These are phyloP conservation scores for Vireo griseus DNA, from an alignment of 2,797 vertebrate genomes.

Conservation along the genomic window DNA sequence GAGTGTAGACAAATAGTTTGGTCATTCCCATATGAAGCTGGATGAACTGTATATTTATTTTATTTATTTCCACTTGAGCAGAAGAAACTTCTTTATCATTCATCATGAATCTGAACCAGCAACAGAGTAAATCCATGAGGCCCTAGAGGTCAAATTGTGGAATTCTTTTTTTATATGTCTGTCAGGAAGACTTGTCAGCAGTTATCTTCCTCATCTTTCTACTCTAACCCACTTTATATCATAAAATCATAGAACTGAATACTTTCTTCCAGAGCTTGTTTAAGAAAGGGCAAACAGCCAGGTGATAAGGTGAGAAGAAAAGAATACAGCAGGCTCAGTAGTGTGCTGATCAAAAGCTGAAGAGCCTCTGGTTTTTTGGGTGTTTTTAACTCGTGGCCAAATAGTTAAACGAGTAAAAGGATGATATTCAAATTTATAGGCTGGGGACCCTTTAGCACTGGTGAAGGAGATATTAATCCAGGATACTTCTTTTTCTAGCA, in stretches of 20 bases:
- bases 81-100: background rate
- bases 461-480: background rate
- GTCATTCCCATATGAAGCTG: background rate
- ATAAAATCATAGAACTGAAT: background rate
- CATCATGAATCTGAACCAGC: background rate
- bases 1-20: background rate
- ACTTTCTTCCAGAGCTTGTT: background rate
- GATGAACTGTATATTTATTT: background rate
- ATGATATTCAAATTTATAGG: background rate
- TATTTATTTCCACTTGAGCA: background rate
- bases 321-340: background rate
- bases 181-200: background rate
- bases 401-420: background rate
- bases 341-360: background rate
- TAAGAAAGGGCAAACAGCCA: background rate
- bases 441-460: background rate
- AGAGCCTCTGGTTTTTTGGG: background rate
- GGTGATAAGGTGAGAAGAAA: background rate
- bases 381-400: background rate
- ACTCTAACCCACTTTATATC: background rate
- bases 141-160: background rate
- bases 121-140: background rate
- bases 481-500: background rate
- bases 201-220: background rate
- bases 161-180: background rate